phyloP scores from a whole-genome alignment of 2,797 vertebrate genomes.

The Loris lydekkerianus region DNA sequence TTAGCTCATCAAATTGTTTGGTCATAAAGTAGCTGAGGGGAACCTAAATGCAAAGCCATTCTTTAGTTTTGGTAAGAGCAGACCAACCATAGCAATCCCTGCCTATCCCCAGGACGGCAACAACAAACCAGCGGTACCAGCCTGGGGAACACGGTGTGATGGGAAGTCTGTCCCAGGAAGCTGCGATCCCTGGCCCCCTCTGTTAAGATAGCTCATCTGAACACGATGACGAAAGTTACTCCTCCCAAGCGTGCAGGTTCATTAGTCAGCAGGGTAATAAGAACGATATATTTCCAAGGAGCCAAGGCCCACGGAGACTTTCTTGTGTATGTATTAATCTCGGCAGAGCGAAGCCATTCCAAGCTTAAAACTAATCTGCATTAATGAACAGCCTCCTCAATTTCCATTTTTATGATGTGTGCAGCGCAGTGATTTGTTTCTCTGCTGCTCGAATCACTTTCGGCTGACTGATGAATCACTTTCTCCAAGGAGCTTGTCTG shows the following conservation, averaged over 20 bases:
- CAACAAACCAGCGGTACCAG: not conserved
- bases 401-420: conserved; percentile 85
- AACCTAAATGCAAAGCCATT: not conserved
- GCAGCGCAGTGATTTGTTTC: conserved; percentile 75
- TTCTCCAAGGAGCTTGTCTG: conserved; percentile 63
- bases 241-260: conserved; percentile 57
- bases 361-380: conserved; percentile 84
- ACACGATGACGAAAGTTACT: not conserved
- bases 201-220: not conserved
- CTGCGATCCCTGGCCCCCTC: not conserved
- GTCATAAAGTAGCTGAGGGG: not conserved
- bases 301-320: conserved; percentile 72
- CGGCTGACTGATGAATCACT: conserved; percentile 77
- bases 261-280: conserved; percentile 78
- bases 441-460: not conserved
- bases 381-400: conserved; percentile 82
- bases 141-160: not conserved
- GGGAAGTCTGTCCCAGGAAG: not conserved
- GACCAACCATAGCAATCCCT: not conserved
- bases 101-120: not conserved
- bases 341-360: conserved; percentile 69
- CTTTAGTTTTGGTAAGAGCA: not conserved
- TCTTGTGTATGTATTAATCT: conserved; percentile 78
- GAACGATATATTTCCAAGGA: conserved; percentile 75
- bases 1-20: not conserved